Evolutionary conservation across 2,888 invertebrate genomes (phyloP).

Genomic region (Platypus cylindrus): DNA sequence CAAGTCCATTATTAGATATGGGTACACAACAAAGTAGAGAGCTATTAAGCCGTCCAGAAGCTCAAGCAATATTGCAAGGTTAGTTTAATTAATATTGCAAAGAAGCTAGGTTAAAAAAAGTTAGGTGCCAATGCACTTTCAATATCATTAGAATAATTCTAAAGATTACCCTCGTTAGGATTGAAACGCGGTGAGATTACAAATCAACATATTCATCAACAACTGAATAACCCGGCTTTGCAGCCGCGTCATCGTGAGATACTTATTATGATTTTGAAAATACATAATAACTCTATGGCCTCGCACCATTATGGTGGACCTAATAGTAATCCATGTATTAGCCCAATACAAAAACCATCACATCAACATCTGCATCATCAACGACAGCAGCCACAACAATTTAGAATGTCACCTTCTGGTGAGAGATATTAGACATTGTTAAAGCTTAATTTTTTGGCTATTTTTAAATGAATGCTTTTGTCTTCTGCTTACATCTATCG

Average conservation of each 20-base stretch:
- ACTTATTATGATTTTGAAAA: slow-evolving; percentile 51
- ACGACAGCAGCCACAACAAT: slow-evolving; percentile 32
- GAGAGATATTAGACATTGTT: too few relatives aligned
- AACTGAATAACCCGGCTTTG: slow-evolving; percentile 59
- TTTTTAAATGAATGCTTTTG: too few relatives aligned
- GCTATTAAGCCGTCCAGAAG: slow-evolving; percentile 58
- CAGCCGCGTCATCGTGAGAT: slow-evolving; percentile 63
- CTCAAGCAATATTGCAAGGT: slow-evolving; percentile 67
- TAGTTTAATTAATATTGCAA: too few relatives aligned
- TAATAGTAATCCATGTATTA: slow-evolving; percentile 30
- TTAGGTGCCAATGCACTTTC: too few relatives aligned
- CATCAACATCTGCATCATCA: slow-evolving; percentile 38
- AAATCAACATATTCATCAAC: slow-evolving; percentile 60
- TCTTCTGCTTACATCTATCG: too few relatives aligned
- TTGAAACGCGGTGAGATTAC: slow-evolving; percentile 68
- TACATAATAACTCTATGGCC: slow-evolving; percentile 27
- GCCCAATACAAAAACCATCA: slow-evolving; percentile 33
- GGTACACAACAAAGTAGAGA: slow-evolving; percentile 45
- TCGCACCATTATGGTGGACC: slow-evolving; percentile 27
- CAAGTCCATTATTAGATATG: slow-evolving; percentile 37
- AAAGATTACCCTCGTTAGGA: too few relatives aligned
- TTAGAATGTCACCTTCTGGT: slow-evolving; percentile 53
- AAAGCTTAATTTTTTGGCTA: too few relatives aligned
- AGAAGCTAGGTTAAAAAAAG: too few relatives aligned
- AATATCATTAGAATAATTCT: too few relatives aligned